Evolutionary conservation across 2,888 invertebrate genomes (phyloP), one percentile per base, ranked within the genome.

Genomic region (Rhamnusium bicolor): DNA sequence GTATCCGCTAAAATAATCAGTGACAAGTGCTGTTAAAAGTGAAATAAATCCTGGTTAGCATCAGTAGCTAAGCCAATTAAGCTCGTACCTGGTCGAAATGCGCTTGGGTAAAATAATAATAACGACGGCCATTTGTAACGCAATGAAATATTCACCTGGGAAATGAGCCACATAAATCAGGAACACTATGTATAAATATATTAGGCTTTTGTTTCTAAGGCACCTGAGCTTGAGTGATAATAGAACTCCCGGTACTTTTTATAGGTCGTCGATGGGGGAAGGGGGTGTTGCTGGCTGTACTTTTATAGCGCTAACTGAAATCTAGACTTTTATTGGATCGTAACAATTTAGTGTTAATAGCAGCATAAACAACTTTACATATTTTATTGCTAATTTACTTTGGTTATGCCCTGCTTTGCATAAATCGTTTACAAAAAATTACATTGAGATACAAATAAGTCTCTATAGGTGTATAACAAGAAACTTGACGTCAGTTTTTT

Each of bases 101-200:
- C 81, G 80, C 81, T 71, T 72, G 81, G 82, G 81, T 84, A 81
- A 85, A 85, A 84, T 85, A 84, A 85, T 85, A 85, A 85, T 85
- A 85, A 86, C 85, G 84, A 83, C 79, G 80, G 77, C 84, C 82
- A 85, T 86, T 85, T 85, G 85, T 85, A 84, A 84, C 82, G 79
- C 80, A 81, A 84, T 85, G 85, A 86, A 86, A 85, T 85, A 86
- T 86, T 85, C 84, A 84, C 81, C 79, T 74, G 74, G 71, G 65
- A 69, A 73, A 75, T 69, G 75, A 69, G 69, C 18, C 72, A 32
- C 56, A 80, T 84, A 83, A 84, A 84, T 84, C 83, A 83, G 69
- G 54, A 78, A 75, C 74, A 75, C 78, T 77, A 77, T 76, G 76
- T 78, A 79, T 79, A 79, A 80, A 81, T 79, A 75, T 74, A 80